Evolutionary conservation across 2,113 vertebrate genomes (phyloP).

Genomic region (Nycticebus coucang): DNA sequence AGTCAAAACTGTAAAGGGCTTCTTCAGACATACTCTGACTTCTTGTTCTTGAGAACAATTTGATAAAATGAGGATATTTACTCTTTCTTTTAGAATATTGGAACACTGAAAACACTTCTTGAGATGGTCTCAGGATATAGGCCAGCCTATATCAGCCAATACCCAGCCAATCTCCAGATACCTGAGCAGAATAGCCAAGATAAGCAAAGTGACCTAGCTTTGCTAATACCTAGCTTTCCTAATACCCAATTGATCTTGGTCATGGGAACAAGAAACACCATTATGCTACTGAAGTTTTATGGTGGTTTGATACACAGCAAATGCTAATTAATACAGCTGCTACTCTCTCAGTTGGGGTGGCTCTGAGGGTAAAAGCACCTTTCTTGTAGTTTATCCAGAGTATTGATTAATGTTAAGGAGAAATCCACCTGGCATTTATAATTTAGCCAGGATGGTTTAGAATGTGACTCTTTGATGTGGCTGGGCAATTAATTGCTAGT

Average conservation of each 20-base stretch:
- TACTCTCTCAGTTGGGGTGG: too few relatives aligned
- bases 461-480: neutral
- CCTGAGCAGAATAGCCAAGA: neutral
- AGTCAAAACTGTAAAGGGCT: neutral
- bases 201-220: neutral
- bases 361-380: neutral
- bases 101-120: neutral
- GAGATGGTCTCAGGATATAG: neutral
- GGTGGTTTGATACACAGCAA: neutral
- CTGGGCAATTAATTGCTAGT: too few relatives aligned
- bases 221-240: too few relatives aligned
- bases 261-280: neutral
- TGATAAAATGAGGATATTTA: conserved; percentile 1
- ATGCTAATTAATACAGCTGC: neutral
- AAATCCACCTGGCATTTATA: neutral
- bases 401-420: neutral
- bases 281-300: neutral
- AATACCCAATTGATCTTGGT: neutral
- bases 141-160: neutral
- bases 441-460: neutral
- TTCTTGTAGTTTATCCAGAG: neutral
- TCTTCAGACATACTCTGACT: neutral
- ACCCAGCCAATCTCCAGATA: too few relatives aligned
- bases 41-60: neutral
- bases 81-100: neutral